A percentile compares a stretch with the other conserved stretches of the same genome.
Conservation (phyloP, 2,113 vertebrate genomes). For the Talpa occidentalis region DNA sequence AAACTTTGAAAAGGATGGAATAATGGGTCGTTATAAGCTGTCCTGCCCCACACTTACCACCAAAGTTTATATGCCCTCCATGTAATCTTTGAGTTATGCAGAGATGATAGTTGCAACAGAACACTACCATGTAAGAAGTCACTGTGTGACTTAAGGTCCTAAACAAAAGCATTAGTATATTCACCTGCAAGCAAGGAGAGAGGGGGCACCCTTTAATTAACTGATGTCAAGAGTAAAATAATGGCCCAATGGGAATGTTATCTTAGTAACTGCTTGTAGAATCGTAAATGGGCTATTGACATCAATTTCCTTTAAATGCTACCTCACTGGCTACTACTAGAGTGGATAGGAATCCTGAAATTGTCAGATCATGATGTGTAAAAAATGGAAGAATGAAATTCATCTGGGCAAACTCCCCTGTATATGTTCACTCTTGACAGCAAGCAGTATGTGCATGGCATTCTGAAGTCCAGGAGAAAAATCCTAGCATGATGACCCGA, state of each 20-base stretch:
- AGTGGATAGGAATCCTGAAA: neutral
- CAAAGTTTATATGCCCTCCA: neutral
- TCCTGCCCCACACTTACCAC: neutral
- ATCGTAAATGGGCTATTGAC: neutral
- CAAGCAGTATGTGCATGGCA: neutral
- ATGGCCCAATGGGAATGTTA: neutral
- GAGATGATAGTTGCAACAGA: conserved; percentile 14
- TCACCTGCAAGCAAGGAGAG: neutral
- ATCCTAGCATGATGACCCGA: neutral
- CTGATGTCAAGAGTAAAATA: neutral
- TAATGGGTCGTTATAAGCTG: neutral
- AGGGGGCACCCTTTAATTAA: neutral
- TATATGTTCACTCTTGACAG: neutral
- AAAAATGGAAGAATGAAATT: neutral
- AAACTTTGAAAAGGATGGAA: conserved; percentile 53
- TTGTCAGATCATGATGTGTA: neutral
- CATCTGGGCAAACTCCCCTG: neutral
- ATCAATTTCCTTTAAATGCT: neutral
- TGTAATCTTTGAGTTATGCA: conserved; percentile 20
- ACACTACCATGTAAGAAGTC: conserved; percentile 34
- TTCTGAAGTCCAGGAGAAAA: neutral
- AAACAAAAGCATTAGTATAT: neutral
- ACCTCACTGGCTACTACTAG: neutral
- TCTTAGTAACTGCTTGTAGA: neutral
- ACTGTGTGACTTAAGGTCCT: neutral